Base-by-base conservation (phyloP, 2,888 invertebrate genomes). In the Noctua pronuba region DNA sequence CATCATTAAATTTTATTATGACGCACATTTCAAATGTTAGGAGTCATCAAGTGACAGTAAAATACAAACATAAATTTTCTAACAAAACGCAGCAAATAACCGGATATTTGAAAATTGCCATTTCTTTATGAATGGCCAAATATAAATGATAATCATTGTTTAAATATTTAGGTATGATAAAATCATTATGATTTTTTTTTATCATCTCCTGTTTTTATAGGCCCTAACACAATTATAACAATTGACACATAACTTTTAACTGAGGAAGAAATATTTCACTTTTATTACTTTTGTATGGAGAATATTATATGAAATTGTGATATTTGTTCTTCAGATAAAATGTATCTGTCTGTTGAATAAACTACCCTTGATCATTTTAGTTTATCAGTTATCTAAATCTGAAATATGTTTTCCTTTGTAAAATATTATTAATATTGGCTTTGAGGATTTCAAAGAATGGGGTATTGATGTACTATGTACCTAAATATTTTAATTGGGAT, bases 1-100 rank as follows among this genome's bases (percentile, higher is more conserved):
- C 82, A 41, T 83, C 89, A 84, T 88, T 83, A 86, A 84, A 84
- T 83, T 84, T 70, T 89, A 85, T 89, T 86, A 89, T 89, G 76
- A 84, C 82, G 82, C 68, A 79, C 84, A 80, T 85, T 88, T 82
- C 88, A 85, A 82, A 86, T 70, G 85, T 88, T 55, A 86, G 82
- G 81, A 83, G 85, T 80, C 88, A 88, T 89, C 75, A 85, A 84
- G 77, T 77, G 82, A 84, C 80, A 79, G 70, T 88, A 83, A 89
- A 88, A 78, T 77, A 74, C 76, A 80, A 78, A 70, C 82, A 86
- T 89, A 88, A 86, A 89, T 78, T 88, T 73, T 80, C 74, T 75
- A 74, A 86, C 79, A 88, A 85, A 88, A 85, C 77, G 68, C 70
- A 80, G 70, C 72, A 85, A 89, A 84, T 81, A 38, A 66, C 64